Evolutionary conservation across 2,113 vertebrate species (phyloP).

Genomic region (Dasyornis broadbenti): DNA sequence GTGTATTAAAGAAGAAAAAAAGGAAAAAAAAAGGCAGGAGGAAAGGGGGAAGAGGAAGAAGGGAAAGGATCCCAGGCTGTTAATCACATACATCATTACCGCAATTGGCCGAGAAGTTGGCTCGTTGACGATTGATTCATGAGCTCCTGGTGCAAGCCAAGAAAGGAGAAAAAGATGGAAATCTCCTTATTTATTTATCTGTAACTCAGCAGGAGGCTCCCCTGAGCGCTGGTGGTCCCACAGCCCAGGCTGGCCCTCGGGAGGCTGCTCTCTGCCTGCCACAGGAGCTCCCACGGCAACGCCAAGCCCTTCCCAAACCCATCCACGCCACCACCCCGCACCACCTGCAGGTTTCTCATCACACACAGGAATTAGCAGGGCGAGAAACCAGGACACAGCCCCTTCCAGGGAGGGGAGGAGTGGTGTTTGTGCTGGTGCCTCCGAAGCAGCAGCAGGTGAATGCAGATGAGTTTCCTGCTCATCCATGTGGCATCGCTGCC

Average conservation of each 20-base stretch:
- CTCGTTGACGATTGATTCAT: constrained; percentile 36
- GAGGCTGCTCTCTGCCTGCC: constrained; percentile 4
- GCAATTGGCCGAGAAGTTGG: constrained; percentile 32
- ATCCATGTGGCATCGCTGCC: background rate
- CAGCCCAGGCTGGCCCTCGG: background rate
- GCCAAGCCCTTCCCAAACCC: background rate
- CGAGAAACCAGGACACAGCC: background rate
- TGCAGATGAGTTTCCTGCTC: background rate
- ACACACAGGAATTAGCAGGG: background rate
- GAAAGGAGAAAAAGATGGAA: background rate
- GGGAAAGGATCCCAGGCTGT: background rate
- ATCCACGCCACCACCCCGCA: background rate
- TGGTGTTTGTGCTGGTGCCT: background rate
- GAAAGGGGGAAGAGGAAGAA: background rate
- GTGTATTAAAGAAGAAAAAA: background rate
- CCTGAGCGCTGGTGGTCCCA: background rate
- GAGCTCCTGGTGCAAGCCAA: background rate
- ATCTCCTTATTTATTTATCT: background rate
- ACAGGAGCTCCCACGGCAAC: background rate
- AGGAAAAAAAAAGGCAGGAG: background rate
- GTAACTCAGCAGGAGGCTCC: constrained; percentile 8
- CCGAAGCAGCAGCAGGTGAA: background rate
- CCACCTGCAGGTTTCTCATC: background rate
- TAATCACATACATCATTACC: constrained; percentile 44
- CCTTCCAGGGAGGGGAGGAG: background rate